Conservation (phyloP, 2,888 invertebrate species). For the Lepetodrilus schrolli region DNA sequence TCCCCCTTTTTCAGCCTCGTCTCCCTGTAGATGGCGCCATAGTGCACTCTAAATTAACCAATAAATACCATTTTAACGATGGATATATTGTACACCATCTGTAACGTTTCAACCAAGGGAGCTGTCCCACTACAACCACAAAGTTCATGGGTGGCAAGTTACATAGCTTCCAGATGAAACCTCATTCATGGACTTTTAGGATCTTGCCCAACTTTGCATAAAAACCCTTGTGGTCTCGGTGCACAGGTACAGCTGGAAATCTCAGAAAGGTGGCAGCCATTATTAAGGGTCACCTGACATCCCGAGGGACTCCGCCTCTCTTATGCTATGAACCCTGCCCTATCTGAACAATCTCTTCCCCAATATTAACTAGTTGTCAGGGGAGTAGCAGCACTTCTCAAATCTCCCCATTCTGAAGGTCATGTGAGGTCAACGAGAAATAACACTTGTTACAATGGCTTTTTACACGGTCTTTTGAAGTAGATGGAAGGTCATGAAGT, state of each 20-base stretch:
- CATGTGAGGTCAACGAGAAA: background rate
- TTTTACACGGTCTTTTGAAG: background rate
- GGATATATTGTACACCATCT: too few species aligned
- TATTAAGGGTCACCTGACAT: background rate
- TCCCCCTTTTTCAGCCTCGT: too few species aligned
- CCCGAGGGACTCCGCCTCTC: background rate
- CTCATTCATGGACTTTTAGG: too few species aligned
- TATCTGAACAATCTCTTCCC: background rate
- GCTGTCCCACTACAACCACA: too few species aligned
- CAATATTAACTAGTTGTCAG: background rate
- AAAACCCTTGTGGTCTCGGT: background rate
- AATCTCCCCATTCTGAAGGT: background rate
- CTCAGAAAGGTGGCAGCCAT: background rate
- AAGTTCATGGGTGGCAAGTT: too few species aligned
- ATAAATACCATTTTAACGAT: too few species aligned
- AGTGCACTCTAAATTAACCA: too few species aligned
- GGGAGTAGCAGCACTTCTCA: slow-evolving; percentile 9
- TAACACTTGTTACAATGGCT: slow-evolving; percentile 17
- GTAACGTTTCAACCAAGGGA: too few species aligned
- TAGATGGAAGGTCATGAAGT: too few species aligned
- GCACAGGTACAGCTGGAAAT: background rate
- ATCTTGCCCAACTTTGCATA: background rate
- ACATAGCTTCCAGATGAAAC: too few species aligned
- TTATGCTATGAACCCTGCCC: background rate
- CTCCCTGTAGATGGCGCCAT: too few species aligned